These are phyloP conservation scores for Onychomys leucogaster DNA, from an alignment of 2,797 vertebrate genomes.

Conservation along the genomic window DNA sequence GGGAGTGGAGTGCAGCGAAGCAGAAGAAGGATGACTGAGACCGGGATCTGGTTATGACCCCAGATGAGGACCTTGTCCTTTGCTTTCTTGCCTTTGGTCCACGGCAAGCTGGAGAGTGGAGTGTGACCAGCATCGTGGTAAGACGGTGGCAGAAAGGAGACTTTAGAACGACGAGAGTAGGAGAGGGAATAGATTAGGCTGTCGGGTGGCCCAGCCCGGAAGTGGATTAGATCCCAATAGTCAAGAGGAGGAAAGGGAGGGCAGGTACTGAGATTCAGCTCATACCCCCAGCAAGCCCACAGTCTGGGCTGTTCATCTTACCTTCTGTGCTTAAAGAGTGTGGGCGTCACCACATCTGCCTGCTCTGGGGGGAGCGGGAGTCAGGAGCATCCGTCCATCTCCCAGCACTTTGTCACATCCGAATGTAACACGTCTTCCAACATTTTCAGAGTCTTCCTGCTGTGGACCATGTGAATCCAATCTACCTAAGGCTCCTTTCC, in stretches of 20 bases:
- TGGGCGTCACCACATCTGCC: not conserved
- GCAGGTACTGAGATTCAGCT: not conserved
- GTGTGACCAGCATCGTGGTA: not conserved
- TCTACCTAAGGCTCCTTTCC: conserved; percentile 84
- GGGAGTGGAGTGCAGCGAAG: no score
- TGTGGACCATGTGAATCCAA: conserved; percentile 82
- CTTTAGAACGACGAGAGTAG: not conserved
- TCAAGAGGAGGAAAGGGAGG: not conserved
- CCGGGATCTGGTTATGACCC: fast-evolving
- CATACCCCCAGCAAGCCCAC: not conserved
- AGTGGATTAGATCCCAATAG: not conserved
- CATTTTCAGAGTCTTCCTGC: conserved; percentile 68
- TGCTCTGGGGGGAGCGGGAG: fast-evolving
- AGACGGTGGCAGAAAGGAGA: not conserved
- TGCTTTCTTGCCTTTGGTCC: not conserved
- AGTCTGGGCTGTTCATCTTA: not conserved
- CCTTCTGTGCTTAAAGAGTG: not conserved
- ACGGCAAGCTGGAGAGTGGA: not conserved
- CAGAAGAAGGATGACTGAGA: not conserved
- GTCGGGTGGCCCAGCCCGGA: not conserved
- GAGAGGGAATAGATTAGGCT: not conserved
- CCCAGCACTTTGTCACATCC: conserved; percentile 10
- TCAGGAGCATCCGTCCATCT: not conserved
- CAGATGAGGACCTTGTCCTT: not conserved
- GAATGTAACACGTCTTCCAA: conserved; percentile 66